Evolutionary conservation across 2,888 invertebrate genomes (phyloP), one percentile per base, ranked within the genome.

Genomic region (Aspidiotus destructor): DNA sequence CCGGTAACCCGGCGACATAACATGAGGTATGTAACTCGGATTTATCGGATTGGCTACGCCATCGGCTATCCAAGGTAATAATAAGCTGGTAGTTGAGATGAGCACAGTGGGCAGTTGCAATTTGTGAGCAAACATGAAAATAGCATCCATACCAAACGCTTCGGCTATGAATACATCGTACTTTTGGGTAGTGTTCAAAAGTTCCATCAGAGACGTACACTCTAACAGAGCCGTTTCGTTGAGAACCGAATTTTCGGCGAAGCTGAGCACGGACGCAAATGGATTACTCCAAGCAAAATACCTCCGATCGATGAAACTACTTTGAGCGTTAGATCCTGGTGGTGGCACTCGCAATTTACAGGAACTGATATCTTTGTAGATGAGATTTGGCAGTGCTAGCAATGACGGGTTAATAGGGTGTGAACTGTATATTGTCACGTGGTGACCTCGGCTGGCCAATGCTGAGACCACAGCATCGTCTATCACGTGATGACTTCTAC

Each of bases 11-110:
- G 13, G 60, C 8, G n/a, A 13, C 9, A 11, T 62, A 7, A 7
- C 2, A 8, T 8, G 53, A 48, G 17, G 28, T 15, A 53, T 11
- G n/a, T 54, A 54, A n/a, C 72, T 68, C 1, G 72, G 72, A 15
- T 72, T 68, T 10, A 73, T 72, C 8, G 72, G 70, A 28, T 71
- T 70, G 0, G 73, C 73, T 6, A 73, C 61, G 5, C 71, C 55
- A 11, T 71, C 64, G 8, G 53, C 52, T 11, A 71, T 62, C 74
- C 74, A 74, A 1, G 73, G 71, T 5, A 73, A 40, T 9, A 63
- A 41, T 13, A n/a, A 41, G 53, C 53, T 53, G 1, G 63, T 28
- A 9, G 41, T 40, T 28, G 28, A 28, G 15, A 63, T 11, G 41
- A 53, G 41, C n/a, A 63, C 41, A 16, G 53, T 53, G 0, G 63